Evolutionary conservation across 2,113 vertebrate genomes (phyloP).

Genomic region (Aphyosemion australe): DNA sequence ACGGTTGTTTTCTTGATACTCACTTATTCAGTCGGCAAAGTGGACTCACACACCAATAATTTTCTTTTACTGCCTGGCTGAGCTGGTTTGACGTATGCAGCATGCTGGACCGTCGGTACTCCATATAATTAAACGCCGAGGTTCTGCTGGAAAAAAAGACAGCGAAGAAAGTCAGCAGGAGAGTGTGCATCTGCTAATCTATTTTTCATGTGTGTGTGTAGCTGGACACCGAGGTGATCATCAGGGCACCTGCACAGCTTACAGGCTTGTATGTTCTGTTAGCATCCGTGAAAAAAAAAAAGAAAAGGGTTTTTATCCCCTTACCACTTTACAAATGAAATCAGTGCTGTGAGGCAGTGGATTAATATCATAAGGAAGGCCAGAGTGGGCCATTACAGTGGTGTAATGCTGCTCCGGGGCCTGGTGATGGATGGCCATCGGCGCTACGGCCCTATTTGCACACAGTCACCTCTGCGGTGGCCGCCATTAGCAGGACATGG

Average conservation of each 20-base stretch:
- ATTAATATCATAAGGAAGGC: constrained; percentile 98
- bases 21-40: constrained; percentile 9
- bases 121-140: constrained; percentile 49
- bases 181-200: constrained; percentile 20
- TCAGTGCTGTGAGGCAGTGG: constrained; percentile 91
- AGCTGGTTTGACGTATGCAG: constrained; percentile 30
- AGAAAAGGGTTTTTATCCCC: constrained; percentile 51
- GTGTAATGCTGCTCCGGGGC: constrained; percentile 94
- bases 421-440: constrained; percentile 91
- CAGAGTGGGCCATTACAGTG: constrained; percentile 92
- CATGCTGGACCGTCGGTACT: constrained; percentile 19
- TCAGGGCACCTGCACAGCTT: constrained; percentile 4
- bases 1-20: constrained; percentile 50
- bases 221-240: constrained; percentile 33
- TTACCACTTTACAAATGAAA: constrained; percentile 95
- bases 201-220: constrained; percentile 27
- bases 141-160: constrained; percentile 9
- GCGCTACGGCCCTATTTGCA: constrained; percentile 90
- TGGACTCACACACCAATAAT: constrained; percentile 17
- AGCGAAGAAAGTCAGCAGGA: constrained; percentile 3
- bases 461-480: constrained; percentile 95
- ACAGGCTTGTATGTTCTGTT: constrained; percentile 30
- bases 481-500: constrained; percentile 91
- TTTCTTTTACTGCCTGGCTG: constrained; percentile 27
- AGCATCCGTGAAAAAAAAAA: constrained; percentile 27